A percentile compares a stretch with the other conserved stretches of the same genome.
These are phyloP conservation scores for Gorsachius goisagi DNA, from an alignment of 2,113 vertebrate species.

Conservation along the genomic window DNA sequence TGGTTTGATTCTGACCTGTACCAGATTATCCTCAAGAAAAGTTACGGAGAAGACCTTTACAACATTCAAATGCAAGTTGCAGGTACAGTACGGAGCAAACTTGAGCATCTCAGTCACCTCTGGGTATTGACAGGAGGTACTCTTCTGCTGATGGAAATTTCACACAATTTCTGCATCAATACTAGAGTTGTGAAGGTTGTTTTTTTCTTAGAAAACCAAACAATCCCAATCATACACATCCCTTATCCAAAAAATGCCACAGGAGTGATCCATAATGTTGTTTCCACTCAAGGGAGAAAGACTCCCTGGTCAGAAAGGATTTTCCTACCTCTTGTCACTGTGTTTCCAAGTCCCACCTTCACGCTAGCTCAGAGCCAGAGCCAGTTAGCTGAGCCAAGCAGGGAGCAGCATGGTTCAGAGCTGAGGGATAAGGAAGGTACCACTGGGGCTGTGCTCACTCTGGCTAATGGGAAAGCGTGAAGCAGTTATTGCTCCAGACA, in stretches of 20 bases:
- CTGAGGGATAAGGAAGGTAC: not conserved
- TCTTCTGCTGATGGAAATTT: not conserved
- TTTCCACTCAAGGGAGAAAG: not conserved
- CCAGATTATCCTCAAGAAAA: slow-evolving; percentile 58
- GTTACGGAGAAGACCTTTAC: slow-evolving; percentile 53
- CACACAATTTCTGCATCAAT: not conserved
- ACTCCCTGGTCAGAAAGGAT: not conserved
- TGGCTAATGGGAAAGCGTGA: not conserved
- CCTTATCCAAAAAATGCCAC: not conserved
- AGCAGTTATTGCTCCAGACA: not conserved
- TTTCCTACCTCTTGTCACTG: not conserved
- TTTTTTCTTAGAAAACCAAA: not conserved
- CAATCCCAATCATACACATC: accelerated
- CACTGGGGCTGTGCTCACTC: not conserved
- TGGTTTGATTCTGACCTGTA: slow-evolving; percentile 64
- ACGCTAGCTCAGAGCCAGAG: not conserved
- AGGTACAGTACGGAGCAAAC: slow-evolving; percentile 17
- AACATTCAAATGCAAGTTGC: slow-evolving; percentile 56
- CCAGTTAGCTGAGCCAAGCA: not conserved
- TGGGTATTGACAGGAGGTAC: not conserved
- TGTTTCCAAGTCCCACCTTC: not conserved
- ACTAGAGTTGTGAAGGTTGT: not conserved
- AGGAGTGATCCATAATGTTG: not conserved
- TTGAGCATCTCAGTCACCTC: not conserved
- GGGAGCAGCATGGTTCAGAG: not conserved